Base-by-base conservation (phyloP, 2,113 vertebrate genomes). In the Phalacrocorax carbo region DNA sequence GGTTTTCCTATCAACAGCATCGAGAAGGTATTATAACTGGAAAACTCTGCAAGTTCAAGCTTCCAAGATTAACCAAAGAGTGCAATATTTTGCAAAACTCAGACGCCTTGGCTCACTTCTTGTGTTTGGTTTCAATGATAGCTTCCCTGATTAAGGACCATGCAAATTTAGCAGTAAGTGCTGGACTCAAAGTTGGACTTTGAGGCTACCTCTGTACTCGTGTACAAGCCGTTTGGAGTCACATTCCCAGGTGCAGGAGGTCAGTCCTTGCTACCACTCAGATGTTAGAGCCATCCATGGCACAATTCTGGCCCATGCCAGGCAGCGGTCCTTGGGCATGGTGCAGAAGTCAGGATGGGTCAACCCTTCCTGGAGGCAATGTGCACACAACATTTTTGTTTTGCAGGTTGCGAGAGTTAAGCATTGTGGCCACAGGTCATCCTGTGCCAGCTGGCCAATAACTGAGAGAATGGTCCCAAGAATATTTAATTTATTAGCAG, bases 401-500 rank as follows among this genome's bases (percentile, higher is more conserved):
- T 61, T 91, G 52, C 61, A 36, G 15, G 2, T 44, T 68, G 40
- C 44, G 49, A 72, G 34, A 76, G 34, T 75, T 82, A 29, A 79
- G 32, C 6, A 3, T 69, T 79, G 49, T 18, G 25, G 73, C 34
- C 38, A 54, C 0, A 0, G 49, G 26, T 36, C 21, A 40, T 55
- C 7, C 48, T 52, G 49, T 82, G 87, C 91, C 93, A 96, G 78
- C 87, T 93, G 91, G 90, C 75, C 44, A 49, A 4, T 55, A 42
- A 10, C n/a, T 0, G 2, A 82, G 34, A 80, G 25, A 76, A 40
- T 12, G 11, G 21, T 91, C 60, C 68, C n/a, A 46, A 73, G 20
- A 10, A n/a, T 26, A 51, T 86, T 66, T 90, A 49, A 91, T 93
- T 64, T 91, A 65, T 85, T 90, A 94, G 78, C 18, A 69, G 77